phyloP scores from a whole-genome alignment of 2,797 vertebrate genomes.

The Cyclopterus lumpus region DNA sequence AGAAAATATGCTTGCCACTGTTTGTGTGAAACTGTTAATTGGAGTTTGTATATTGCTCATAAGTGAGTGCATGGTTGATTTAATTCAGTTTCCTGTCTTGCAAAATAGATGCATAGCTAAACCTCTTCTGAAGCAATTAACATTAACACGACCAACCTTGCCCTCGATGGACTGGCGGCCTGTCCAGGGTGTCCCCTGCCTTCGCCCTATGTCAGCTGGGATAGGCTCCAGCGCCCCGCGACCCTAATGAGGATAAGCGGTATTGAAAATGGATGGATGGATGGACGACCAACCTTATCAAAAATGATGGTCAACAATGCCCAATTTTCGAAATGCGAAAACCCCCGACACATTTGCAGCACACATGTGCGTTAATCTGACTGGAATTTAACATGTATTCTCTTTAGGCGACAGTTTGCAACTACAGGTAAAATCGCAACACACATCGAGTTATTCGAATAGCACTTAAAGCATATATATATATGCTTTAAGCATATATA shows the following conservation, averaged over 20 bases:
- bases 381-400: background rate
- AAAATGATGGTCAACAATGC: background rate
- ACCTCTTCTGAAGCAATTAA: background rate
- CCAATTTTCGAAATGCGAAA: background rate
- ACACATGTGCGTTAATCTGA: background rate
- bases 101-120: background rate
- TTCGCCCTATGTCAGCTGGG: no score
- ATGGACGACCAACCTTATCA: no score
- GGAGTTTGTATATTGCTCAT: background rate
- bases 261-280: no score
- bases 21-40: background rate
- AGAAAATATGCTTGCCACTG: background rate
- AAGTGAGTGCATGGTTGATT: background rate
- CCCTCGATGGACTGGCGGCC: no score
- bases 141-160: background rate
- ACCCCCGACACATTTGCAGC: background rate
- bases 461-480: no score
- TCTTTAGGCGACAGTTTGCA: background rate
- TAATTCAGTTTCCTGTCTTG: background rate
- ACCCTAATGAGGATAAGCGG: no score
- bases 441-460: background rate
- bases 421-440: background rate
- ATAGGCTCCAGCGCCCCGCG: no score
- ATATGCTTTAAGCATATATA: no score
- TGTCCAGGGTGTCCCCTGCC: no score